phyloP scores from a whole-genome alignment of 1,140 invertebrate genomes.

The Coboldia fuscipes region DNA sequence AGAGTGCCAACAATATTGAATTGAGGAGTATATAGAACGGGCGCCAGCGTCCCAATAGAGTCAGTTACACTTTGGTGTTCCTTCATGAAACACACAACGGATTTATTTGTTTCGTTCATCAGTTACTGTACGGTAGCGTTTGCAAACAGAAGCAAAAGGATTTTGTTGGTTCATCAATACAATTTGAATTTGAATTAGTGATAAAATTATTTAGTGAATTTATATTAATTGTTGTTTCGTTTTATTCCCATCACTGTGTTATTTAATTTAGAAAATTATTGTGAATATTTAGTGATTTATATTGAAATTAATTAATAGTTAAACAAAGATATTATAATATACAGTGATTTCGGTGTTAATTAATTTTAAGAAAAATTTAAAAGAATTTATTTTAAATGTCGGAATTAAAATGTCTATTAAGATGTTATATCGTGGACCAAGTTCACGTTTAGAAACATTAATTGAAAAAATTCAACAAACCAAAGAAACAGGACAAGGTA shows the following conservation, averaged over 20 bases:
- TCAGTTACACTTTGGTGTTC: constrained; percentile 3
- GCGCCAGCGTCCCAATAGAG: constrained; percentile 3
- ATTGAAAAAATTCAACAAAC: constrained; percentile 68
- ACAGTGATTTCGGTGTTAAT: neutral
- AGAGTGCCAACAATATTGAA: too few species aligned
- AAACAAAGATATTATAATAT: neutral
- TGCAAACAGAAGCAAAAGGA: neutral
- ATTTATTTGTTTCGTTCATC: neutral
- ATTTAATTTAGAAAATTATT: neutral
- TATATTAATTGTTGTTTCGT: neutral
- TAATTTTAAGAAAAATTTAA: neutral
- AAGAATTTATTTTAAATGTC: neutral
- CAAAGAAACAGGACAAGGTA: too few species aligned
- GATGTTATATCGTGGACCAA: constrained; percentile 64
- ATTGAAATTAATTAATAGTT: neutral
- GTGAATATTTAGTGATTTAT: neutral
- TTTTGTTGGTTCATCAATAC: neutral
- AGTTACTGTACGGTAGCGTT: neutral
- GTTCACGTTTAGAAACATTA: constrained; percentile 51
- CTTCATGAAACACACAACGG: neutral
- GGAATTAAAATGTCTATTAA: constrained; percentile 11
- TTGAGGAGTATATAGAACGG: constrained; percentile 2
- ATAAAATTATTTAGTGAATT: too few species aligned
- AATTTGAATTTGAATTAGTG: neutral
- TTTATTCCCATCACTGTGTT: too few species aligned